Base-by-base conservation (phyloP, 2,888 invertebrate genomes). In the Petrolisthes manimaculis region DNA sequence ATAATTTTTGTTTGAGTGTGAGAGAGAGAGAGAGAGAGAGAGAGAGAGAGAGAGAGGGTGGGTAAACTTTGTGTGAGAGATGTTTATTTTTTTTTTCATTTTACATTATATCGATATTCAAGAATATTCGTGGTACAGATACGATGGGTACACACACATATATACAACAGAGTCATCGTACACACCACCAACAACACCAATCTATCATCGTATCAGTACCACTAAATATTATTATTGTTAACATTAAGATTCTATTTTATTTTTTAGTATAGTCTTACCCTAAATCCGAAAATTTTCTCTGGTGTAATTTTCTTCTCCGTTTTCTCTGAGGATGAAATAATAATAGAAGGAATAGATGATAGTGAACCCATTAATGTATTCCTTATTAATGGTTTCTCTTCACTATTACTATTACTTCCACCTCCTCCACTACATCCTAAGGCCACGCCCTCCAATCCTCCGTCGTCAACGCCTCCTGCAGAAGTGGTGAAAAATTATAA, bases 211-310 rank as follows among this genome's bases (percentile, higher is more conserved):
- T 67, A 67, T 18, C 67, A 37, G 37, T 37, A 37, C 37, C 37
- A 37, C 37, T 37, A 1, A 2, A 1, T 37, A 2, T 37, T 37
- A 2, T 37, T 37, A 37, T 37, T 37, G 37, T 37, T 37, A n/a
- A n/a, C n/a, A 37, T 37, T 37, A 2, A 37, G 0, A 37, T 37
- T 37, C 1, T 37, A n/a, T n/a, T 79, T 79, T 6, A 51, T 12
- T 3, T 61, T 6, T 14, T 67, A 81, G 51, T 37, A 9, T n/a
- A 67, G 61, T 67, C 84, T 14, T 21, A 88, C 87, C 87, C 84
- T 88, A 71, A 88, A 79, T 24, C 87, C 87, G 21, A 88, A 88
- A 69, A 88, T 79, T 88, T 83, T 88, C 78, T 88, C 87, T 53
- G 61, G 61, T 61, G 87, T 78, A 12, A 83, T 56, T 79, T 83